Percentiles rank a stretch among this genome's conserved stretches.
These are phyloP conservation scores for Ophion slaviceki DNA, from an alignment of 2,888 invertebrate genomes.

Conservation along the genomic window DNA sequence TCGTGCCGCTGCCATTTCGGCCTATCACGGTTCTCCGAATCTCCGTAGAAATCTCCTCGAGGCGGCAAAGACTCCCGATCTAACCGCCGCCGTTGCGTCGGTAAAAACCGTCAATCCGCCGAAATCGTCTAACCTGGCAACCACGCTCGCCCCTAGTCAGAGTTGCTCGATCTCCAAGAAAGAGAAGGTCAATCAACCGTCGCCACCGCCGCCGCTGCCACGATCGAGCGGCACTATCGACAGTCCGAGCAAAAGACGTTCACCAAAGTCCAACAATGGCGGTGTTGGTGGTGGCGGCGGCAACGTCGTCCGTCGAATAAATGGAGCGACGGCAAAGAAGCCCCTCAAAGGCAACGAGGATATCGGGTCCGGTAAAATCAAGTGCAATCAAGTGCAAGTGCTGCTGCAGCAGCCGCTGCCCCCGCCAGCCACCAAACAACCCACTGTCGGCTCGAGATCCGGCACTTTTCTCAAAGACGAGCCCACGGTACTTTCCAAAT, in stretches of 20 bases:
- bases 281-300: conserved; percentile 70
- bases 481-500: conserved; percentile 87
- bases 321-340: conserved; percentile 54
- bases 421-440: conserved; percentile 76
- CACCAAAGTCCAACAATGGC: conserved; percentile 77
- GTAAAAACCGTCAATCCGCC: neutral
- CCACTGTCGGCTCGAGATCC: conserved; percentile 86
- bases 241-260: conserved; percentile 79
- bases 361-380: conserved; percentile 70
- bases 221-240: conserved; percentile 69
- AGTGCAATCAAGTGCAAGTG: conserved; percentile 70
- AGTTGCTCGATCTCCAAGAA: conserved; percentile 59
- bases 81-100: conserved; percentile 73
- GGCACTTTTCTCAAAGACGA: conserved; percentile 91
- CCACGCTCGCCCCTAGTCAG: conserved; percentile 32
- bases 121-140: neutral
- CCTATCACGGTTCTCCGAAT: conserved; percentile 83
- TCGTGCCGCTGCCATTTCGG: conserved; percentile 76
- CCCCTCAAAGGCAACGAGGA: conserved; percentile 71
- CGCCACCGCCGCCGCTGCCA: neutral
- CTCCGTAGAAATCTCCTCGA: conserved; percentile 84
- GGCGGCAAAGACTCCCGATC: conserved; percentile 85
- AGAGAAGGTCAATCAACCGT: conserved; percentile 76
- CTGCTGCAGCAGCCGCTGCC: too few species aligned
- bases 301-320: neutral